Percentiles rank a stretch among this genome's conserved stretches.
These are phyloP conservation scores for Halichoeres trimaculatus DNA, from an alignment of 2,113 vertebrate species.

Conservation along the genomic window DNA sequence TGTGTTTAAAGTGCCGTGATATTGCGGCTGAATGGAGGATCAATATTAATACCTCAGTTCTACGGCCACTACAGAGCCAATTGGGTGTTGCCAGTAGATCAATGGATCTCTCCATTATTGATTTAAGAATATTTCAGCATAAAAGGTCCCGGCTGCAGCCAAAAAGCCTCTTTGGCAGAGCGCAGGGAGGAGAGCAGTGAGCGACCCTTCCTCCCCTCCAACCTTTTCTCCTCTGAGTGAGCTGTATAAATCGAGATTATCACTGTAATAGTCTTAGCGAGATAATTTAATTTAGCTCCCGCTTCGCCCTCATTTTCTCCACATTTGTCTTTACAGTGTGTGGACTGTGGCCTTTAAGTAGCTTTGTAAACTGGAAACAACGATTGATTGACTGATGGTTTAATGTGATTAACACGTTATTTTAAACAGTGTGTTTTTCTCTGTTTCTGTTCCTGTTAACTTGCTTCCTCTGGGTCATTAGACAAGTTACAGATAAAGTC, in stretches of 20 bases:
- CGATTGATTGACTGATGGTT: conserved; percentile 9
- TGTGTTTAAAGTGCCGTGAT: conserved; percentile 57
- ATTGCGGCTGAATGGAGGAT: conserved; percentile 54
- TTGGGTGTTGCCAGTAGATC: conserved; percentile 68
- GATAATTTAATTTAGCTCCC: conserved; percentile 63
- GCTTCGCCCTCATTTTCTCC: conserved; percentile 56
- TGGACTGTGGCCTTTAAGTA: conserved; percentile 21
- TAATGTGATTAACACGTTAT: neutral
- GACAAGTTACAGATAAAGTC: neutral
- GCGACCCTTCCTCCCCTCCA: conserved; percentile 28
- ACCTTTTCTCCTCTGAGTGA: conserved; percentile 40
- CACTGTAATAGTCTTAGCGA: conserved; percentile 51
- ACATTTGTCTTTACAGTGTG: conserved; percentile 42
- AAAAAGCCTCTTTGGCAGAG: conserved; percentile 65
- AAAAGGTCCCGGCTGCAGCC: conserved; percentile 63
- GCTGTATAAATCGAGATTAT: conserved; percentile 62
- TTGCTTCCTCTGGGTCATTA: neutral
- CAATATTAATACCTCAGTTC: conserved; percentile 74
- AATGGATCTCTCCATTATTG: conserved; percentile 72
- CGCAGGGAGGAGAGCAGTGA: conserved; percentile 14
- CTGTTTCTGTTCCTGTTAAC: neutral
- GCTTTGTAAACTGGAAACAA: conserved; percentile 2
- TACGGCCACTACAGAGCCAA: conserved; percentile 57
- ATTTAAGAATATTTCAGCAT: conserved; percentile 73
- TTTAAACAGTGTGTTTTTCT: neutral